phyloP scores from a whole-genome alignment of 2,113 vertebrate species.

The Vulpes vulpes region DNA sequence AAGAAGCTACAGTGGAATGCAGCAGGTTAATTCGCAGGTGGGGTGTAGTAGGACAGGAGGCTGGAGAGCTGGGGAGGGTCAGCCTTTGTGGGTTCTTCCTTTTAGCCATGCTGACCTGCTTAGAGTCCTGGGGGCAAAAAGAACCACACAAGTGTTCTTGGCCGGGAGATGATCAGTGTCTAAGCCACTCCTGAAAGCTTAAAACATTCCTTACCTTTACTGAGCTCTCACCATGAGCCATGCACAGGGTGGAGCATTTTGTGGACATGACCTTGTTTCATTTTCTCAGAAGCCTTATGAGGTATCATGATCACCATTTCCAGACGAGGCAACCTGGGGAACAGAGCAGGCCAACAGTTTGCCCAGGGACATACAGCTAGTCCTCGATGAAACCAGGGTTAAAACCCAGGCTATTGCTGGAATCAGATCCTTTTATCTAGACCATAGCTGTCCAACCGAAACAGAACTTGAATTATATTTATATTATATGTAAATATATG shows the following conservation, averaged over 20 bases:
- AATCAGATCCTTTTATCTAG: not conserved
- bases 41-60: not conserved
- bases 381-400: not conserved
- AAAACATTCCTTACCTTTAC: not conserved
- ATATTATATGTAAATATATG: not conserved
- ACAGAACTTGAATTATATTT: not conserved
- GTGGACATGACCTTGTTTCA: not conserved
- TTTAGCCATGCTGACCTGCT: not conserved
- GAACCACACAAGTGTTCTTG: not conserved
- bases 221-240: not conserved
- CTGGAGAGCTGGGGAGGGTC: not conserved
- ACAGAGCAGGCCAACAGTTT: not conserved
- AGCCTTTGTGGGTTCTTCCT: not conserved
- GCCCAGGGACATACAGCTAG: not conserved
- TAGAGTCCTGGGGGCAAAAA: not conserved
- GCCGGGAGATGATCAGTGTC: not conserved
- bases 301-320: not conserved
- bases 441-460: not conserved
- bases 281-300: not conserved
- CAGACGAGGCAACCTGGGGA: not conserved
- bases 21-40: not conserved
- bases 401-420: not conserved
- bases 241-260: not conserved
- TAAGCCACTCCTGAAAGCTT: not conserved
- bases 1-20: not conserved